Percentiles rank a stretch among this genome's conserved stretches.
phyloP scores from a whole-genome alignment of 92 coral and sea anemone genomes.

The Bergia puertoricense region DNA sequence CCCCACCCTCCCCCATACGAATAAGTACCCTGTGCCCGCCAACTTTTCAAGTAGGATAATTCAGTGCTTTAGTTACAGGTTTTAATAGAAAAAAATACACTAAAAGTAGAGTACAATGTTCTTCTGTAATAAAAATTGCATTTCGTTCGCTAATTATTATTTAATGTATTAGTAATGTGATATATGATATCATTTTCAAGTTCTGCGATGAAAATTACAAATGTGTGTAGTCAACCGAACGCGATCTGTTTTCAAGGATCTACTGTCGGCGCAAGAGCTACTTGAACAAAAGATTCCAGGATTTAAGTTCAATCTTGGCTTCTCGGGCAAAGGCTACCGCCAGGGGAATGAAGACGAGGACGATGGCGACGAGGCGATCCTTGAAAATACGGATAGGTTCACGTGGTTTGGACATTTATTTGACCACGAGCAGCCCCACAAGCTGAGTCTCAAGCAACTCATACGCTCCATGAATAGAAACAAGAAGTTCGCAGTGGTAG shows the following conservation, averaged over 20 bases:
- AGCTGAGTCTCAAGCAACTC: slow-evolving; percentile 69
- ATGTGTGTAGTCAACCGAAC: not conserved
- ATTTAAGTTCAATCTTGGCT: slow-evolving; percentile 91
- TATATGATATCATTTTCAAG: not conserved
- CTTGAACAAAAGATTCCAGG: slow-evolving; percentile 83
- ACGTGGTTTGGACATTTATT: slow-evolving; percentile 97
- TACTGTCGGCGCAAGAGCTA: slow-evolving; percentile 77
- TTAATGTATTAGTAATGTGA: not conserved
- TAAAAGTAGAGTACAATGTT: no score
- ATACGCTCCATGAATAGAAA: slow-evolving; percentile 75
- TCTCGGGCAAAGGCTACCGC: slow-evolving; percentile 88
- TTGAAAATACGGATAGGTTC: slow-evolving; percentile 82
- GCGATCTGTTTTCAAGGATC: slow-evolving; percentile 55
- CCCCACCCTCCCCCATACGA: no score
- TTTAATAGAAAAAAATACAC: no score
- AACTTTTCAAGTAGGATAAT: no score
- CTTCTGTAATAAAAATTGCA: no score
- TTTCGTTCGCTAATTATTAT: no score
- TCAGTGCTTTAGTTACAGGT: no score
- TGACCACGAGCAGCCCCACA: slow-evolving; percentile 95
- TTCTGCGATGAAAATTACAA: not conserved
- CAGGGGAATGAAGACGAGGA: slow-evolving; percentile 84
- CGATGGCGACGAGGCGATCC: slow-evolving; percentile 82
- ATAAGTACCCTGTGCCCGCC: no score
- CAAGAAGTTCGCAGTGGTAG: slow-evolving; percentile 88